Conservation (phyloP, 2,888 invertebrate species). For the Pristionchus entomophagus region DNA sequence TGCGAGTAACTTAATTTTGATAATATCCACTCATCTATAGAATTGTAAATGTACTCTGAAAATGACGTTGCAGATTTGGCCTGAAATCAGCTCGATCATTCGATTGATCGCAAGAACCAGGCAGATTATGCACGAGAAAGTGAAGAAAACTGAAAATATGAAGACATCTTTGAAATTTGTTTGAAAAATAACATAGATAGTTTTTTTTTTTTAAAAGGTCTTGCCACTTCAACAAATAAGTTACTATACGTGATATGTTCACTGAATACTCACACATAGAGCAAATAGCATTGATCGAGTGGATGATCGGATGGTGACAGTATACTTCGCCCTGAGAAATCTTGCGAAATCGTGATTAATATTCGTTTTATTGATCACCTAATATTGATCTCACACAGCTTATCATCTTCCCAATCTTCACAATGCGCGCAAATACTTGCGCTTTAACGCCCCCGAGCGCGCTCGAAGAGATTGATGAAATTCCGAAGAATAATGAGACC, state of each 20-base stretch:
- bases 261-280: not conserved
- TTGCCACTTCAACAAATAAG: too few species aligned
- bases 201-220: too few species aligned
- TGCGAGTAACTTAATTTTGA: too few species aligned
- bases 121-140: not conserved
- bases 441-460: not conserved
- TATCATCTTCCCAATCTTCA: not conserved
- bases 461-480: not conserved
- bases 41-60: not conserved
- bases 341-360: not conserved
- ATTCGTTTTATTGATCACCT: too few species aligned
- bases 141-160: not conserved
- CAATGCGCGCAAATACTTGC: not conserved
- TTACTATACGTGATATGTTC: not conserved
- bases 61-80: not conserved
- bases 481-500: not conserved
- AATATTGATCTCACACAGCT: not conserved
- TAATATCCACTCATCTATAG: too few species aligned
- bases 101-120: not conserved
- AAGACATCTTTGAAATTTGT: not conserved
- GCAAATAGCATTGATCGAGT: not conserved
- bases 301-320: not conserved
- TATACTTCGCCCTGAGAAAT: not conserved
- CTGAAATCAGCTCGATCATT: not conserved
- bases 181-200: not conserved